Base-by-base conservation (phyloP, 2,113 vertebrate genomes). In the Gobiocypris rarus region DNA sequence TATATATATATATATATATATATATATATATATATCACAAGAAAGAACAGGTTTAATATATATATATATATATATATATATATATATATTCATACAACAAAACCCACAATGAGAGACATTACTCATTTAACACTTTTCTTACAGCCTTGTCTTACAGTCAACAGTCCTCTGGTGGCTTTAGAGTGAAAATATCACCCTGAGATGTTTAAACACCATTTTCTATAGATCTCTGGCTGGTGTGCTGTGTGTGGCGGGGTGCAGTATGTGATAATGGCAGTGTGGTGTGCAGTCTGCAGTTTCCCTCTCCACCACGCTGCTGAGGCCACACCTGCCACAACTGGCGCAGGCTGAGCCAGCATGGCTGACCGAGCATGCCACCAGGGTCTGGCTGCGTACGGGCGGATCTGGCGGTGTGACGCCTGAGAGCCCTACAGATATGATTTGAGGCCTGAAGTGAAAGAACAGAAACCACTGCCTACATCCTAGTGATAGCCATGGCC, bases 311-410 rank as follows among this genome's bases (percentile, higher is more conserved):
- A 63, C 61, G 87, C 85, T 91, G 82, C 87, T 87, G 77, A 75
- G 85, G 93, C 92, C 93, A 90, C 93, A 91, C 91, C 91, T 93
- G 90, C 92, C 92, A 91, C 91, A 91, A 90, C 76, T 58, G 45
- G 83, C 86, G 88, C 88, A 87, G 86, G 84, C 86, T 88, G 86
- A 86, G 89, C 91, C 90, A 82, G 38, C 89, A 90, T 89, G 89
- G 90, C 92, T 92, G 90, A 91, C 92, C 92, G 52, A 90, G 88
- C 85, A 86, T 89, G 90, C 91, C 90, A 91, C 89, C 90, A 74
- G 89, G 83, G 73, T 77, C 85, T 82, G 71, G 71, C 79, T 74
- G 61, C 24, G 0, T 24, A 41, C 34, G 8, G 75, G 38, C 13
- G 22, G 83, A 78, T 84, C 83, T 50, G 63, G 75, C 63, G 11